Base-by-base conservation (phyloP, 2,888 invertebrate species). In the Cyclophora albipunctata region DNA sequence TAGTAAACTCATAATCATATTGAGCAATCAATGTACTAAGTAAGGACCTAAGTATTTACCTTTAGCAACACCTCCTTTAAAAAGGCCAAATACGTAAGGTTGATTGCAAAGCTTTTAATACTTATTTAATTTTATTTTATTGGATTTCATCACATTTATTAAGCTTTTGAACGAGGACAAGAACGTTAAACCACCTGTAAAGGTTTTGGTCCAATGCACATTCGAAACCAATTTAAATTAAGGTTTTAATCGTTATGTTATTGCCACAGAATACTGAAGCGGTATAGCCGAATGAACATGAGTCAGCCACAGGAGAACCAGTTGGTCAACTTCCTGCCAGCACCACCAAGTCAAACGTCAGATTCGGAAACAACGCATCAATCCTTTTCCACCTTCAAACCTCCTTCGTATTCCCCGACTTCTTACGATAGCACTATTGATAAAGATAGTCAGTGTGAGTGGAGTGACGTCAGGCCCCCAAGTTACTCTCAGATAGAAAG, bases 311-410 rank as follows among this genome's bases (percentile, higher is more conserved):
- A 93, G 86, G 94, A 94, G 67, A 93, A 92, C 47, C 95, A 94
- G 64, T 84, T 95, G 53, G 93, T 95, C 49, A 93, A 93, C 75
- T 93, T 95, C 76, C 90, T 95, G 4, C 94, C 94, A 64, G 84
- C 90, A 45, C 90, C 92, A 50, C 78, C 88, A 53, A 84, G 80
- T 69, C 88, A 78, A 52, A 77, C 82, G 62, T 78, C 83, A 53
- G 80, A 79, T 64, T 86, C 79, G 7, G 80, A 84, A 65, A 71
- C 80, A 52, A 79, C 83, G 2, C 84, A 86, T 49, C 81, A 88
- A 52, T 87, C 89, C 2, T 84, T 90, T 68, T 79, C 89, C n/a
- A 87, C 89, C 3, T 84, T 89, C 69, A 89, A 89, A 67, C 84
- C 89, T 44, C 85, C 89, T 40, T 85, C 90, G 20, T 87, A 88